Percentiles rank a stretch among this genome's conserved stretches.
These are phyloP conservation scores for Rhagonycha lutea DNA, from an alignment of 2,888 invertebrate species.

Conservation along the genomic window DNA sequence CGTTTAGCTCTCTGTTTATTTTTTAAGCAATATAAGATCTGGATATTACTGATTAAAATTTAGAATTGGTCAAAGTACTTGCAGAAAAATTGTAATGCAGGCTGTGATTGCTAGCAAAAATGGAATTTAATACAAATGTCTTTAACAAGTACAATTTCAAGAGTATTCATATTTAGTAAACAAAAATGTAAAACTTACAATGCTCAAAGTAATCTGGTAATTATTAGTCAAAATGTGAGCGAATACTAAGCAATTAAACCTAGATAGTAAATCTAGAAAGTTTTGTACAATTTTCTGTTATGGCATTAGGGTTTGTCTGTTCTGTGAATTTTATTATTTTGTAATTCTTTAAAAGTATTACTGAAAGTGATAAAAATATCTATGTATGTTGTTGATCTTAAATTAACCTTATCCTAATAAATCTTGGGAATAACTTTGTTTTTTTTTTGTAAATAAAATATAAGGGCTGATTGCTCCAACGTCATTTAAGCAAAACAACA, in stretches of 20 bases:
- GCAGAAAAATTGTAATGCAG: slow-evolving; percentile 1
- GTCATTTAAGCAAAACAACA: too few species aligned
- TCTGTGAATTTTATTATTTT: background rate
- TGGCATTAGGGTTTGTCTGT: background rate
- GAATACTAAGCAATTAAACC: slow-evolving; percentile 7
- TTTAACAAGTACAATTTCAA: slow-evolving; percentile 16
- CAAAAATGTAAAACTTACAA: slow-evolving; percentile 10
- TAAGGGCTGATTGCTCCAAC: too few species aligned
- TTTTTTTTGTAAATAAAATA: background rate
- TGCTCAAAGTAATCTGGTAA: slow-evolving; percentile 8
- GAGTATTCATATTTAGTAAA: slow-evolving; percentile 4
- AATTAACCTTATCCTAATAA: background rate
- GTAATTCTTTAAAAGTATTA: background rate
- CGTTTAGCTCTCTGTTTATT: background rate
- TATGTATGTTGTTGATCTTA: background rate
- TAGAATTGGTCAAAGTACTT: slow-evolving; percentile 1
- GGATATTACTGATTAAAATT: slow-evolving; percentile 7
- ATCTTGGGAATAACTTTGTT: background rate
- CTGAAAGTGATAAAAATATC: background rate
- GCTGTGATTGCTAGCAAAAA: slow-evolving; percentile 18
- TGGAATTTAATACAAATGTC: slow-evolving; percentile 18
- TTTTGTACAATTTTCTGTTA: slow-evolving; percentile 2
- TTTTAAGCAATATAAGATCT: background rate
- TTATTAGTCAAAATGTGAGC: slow-evolving; percentile 3
- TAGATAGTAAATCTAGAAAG: background rate